phyloP scores from a whole-genome alignment of 2,113 vertebrate species.

The Illadopsis cleaveri region DNA sequence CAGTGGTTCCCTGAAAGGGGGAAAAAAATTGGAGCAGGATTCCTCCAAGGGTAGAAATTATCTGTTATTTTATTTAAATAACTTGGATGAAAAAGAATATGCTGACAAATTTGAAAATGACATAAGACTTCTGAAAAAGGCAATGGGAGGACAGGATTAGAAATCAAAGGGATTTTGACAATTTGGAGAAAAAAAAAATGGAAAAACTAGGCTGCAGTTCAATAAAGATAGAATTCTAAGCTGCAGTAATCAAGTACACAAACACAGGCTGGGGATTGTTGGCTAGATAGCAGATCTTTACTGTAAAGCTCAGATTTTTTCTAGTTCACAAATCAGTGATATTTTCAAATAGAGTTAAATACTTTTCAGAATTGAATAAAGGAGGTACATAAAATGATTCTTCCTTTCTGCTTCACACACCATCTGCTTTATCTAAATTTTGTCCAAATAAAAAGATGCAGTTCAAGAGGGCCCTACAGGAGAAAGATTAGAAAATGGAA shows the following conservation, averaged over 20 bases:
- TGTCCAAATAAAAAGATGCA: not conserved
- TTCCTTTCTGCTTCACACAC: not conserved
- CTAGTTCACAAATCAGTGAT: not conserved
- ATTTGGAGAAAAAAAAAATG: not conserved
- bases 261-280: not conserved
- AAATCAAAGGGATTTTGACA: constrained; percentile 5
- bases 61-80: not conserved
- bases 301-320: not conserved
- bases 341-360: not conserved
- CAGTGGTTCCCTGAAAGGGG: not conserved
- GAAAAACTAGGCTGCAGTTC: not conserved
- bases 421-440: not conserved
- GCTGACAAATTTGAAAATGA: not conserved
- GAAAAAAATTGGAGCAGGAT: not conserved
- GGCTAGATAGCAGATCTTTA: not conserved
- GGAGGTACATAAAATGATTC: not conserved
- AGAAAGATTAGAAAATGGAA: not conserved
- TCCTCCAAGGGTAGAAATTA: not conserved
- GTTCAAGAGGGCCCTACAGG: not conserved
- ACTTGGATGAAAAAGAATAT: not conserved
- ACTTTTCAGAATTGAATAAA: not conserved
- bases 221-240: not conserved
- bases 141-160: constrained; percentile 4
- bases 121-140: not conserved
- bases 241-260: not conserved